Evolutionary conservation across 2,888 invertebrate genomes (phyloP), one percentile per base, ranked within the genome.

Genomic region (Crocallis elinguaria): DNA sequence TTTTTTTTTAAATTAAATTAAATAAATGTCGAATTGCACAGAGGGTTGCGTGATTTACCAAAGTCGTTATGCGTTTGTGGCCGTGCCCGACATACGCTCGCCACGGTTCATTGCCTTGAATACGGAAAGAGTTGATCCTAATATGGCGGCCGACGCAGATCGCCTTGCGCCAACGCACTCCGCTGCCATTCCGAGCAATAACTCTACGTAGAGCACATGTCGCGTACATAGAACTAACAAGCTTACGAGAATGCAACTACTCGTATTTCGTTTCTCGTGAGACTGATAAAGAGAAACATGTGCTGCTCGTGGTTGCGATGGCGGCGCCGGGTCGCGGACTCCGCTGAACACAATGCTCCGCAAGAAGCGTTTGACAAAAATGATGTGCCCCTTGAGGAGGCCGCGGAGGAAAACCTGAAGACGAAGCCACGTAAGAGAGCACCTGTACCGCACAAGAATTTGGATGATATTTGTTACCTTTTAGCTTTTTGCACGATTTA

Each of bases 71-170:
- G 59, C 50, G 45, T 49, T 56, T 43, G 44, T 36, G 51, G 51
- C 53, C 51, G 44, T 45, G 71, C 67, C 65, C 65, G 67, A 68
- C 60, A 66, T 71, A 76, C 73, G 70, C 81, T 84, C 82, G 89
- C 88, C 86, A 86, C 79, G 87, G 90, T 88, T 90, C 89, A 88
- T 85, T 86, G 89, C 89, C 88, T 88, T 88, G 87, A 86, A 71
- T 83, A 75, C 84, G 83, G 83, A 86, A 85, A 86, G 84, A 82
- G 79, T n/a, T n/a, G n/a, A 79, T 82, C 90, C 89, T 86, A 87
- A 89, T 91, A 89, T 86, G 90, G 90, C 72, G 69, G 62, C 68
- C 70, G 71, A 73, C 77, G 72, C 79, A 78, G 86, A 79, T 86
- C 73, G 78, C 84, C 85, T 87, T 87, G 88, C 85, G 86, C 86